Evolutionary conservation across 2,888 invertebrate species (phyloP).

Genomic region (Mesoligia furuncula): DNA sequence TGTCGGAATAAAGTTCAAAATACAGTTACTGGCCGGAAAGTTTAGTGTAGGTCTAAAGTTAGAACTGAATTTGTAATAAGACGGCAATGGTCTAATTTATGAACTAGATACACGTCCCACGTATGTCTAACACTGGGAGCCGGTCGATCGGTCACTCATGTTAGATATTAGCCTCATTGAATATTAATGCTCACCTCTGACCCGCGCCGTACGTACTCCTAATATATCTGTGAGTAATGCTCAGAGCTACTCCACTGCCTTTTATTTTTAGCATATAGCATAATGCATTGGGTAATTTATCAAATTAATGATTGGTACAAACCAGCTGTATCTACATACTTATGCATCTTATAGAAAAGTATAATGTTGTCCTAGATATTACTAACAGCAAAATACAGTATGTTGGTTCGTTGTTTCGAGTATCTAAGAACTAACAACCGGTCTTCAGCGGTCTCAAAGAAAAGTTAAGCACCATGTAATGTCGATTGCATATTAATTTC

Average conservation of each 20-base stretch:
- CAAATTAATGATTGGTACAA: constrained; percentile 49
- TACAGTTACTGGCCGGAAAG: too few species aligned
- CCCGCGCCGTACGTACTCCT: constrained; percentile 43
- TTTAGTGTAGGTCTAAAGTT: too few species aligned
- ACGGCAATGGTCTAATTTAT: constrained; percentile 10
- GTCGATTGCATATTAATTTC: constrained; percentile 12
- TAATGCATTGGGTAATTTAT: constrained; percentile 34
- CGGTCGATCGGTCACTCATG: constrained; percentile 68
- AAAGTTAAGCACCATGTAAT: background rate
- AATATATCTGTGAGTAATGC: constrained; percentile 57
- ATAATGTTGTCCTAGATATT: constrained; percentile 2
- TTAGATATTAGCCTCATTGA: constrained; percentile 65
- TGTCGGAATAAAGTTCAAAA: too few species aligned
- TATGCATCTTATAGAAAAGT: background rate
- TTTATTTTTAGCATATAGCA: constrained; percentile 61
- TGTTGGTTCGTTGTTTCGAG: background rate
- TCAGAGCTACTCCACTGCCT: constrained; percentile 35
- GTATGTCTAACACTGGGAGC: constrained; percentile 69
- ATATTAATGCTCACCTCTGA: constrained; percentile 71
- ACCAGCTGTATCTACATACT: background rate
- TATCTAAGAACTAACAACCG: background rate
- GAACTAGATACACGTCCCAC: constrained; percentile 27
- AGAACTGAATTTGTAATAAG: too few species aligned
- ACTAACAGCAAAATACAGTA: background rate
- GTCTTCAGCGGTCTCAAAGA: background rate